These are phyloP conservation scores for Emydocephalus ijimae DNA, from an alignment of 2,113 vertebrate species.

Conservation along the genomic window DNA sequence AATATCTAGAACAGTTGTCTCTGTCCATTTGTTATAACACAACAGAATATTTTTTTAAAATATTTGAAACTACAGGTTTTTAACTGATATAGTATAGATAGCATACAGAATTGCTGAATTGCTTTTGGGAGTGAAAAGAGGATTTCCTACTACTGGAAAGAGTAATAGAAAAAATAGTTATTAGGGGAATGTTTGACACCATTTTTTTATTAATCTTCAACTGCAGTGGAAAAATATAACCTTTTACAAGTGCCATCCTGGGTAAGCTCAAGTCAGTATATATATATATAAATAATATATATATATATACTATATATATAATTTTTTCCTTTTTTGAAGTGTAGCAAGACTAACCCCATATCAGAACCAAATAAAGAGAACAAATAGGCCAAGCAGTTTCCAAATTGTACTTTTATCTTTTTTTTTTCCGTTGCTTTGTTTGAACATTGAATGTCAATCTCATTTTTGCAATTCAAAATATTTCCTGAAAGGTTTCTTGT, in stretches of 20 bases:
- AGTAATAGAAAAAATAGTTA: conserved; percentile 73
- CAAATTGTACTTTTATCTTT: conserved; percentile 73
- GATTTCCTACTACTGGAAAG: conserved; percentile 50
- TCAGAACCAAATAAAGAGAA: conserved; percentile 73
- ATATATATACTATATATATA: conserved; percentile 62
- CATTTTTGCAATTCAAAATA: conserved; percentile 69
- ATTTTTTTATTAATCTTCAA: conserved; percentile 88
- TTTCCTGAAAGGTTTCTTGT: conserved; percentile 69
- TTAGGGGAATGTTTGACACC: conserved; percentile 89
- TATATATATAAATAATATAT: conserved; percentile 65
- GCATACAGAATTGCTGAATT: conserved; percentile 19
- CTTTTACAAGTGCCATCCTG: conserved; percentile 90
- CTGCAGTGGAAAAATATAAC: conserved; percentile 99
- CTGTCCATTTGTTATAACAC: conserved; percentile 32
- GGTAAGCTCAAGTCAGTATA: conserved; percentile 68
- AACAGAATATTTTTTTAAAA: conserved; percentile 24
- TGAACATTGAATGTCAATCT: conserved; percentile 69
- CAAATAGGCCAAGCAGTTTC: conserved; percentile 73
- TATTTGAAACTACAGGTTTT: background rate
- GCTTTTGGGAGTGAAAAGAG: background rate
- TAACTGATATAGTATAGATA: conserved; percentile 6
- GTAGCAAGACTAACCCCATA: conserved; percentile 75
- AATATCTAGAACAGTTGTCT: background rate
- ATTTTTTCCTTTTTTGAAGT: conserved; percentile 70
- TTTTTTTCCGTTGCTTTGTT: conserved; percentile 66